Evolutionary conservation across 2,797 vertebrate genomes (phyloP).

Genomic region (Florisuga fusca): DNA sequence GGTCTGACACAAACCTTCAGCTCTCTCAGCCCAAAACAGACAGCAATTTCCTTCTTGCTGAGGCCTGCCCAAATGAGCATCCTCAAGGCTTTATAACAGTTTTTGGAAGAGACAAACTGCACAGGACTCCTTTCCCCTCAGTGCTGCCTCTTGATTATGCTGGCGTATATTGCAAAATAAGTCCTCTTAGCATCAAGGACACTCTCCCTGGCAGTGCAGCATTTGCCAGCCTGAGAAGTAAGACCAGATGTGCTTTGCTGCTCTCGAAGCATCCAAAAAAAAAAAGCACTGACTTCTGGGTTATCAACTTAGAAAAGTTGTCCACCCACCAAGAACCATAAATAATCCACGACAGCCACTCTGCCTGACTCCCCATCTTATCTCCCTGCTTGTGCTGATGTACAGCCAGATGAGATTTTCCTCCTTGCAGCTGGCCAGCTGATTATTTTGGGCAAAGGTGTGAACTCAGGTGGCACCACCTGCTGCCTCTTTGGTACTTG

Average conservation of each 20-base stretch:
- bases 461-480: conserved; percentile 40
- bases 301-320: conserved; percentile 47
- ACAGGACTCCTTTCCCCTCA: not conserved
- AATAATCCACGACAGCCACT: conserved; percentile 30
- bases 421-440: conserved; percentile 20
- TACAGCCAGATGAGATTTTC: conserved; percentile 17
- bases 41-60: not conserved
- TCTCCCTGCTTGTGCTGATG: not conserved
- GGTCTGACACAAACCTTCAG: not conserved
- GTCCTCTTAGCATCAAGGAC: conserved; percentile 39
- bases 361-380: not conserved
- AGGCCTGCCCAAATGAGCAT: not conserved
- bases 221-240: conserved; percentile 18
- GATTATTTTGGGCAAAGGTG: conserved; percentile 28
- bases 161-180: conserved; percentile 14
- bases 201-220: conserved; percentile 12
- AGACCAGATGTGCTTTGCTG: conserved; percentile 54
- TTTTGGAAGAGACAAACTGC: conserved; percentile 1
- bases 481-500: conserved; percentile 34
- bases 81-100: not conserved
- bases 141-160: conserved; percentile 2
- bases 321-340: conserved; percentile 41
- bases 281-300: not conserved
- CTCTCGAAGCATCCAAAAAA: conserved; percentile 3
- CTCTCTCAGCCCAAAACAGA: not conserved